Conservation (phyloP, 2,797 vertebrate species). For the Mormyrops boulengeri region DNA sequence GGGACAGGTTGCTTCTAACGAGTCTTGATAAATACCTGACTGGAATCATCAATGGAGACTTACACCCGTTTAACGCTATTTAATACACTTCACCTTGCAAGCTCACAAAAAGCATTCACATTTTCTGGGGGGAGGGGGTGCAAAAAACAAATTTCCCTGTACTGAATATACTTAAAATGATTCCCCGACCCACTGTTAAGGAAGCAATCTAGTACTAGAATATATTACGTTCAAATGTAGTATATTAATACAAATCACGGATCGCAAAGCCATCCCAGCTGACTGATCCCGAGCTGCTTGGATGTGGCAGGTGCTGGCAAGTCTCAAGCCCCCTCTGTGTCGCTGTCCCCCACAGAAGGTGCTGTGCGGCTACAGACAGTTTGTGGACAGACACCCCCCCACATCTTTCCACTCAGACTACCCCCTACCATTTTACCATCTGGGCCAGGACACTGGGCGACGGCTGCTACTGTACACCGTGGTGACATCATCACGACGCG, state of each 20-base stretch:
- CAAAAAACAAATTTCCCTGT: neutral
- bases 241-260: neutral
- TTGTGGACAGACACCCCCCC: slow-evolving; percentile 43
- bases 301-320: neutral
- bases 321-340: neutral
- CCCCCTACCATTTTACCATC: slow-evolving; percentile 27
- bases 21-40: neutral
- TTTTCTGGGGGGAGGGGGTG: neutral
- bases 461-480: slow-evolving; percentile 27
- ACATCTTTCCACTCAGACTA: slow-evolving; percentile 39
- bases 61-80: neutral
- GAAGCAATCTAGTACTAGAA: neutral
- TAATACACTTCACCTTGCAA: neutral
- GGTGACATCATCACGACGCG: slow-evolving; percentile 26
- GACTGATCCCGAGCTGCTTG: neutral
- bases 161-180: neutral
- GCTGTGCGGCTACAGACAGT: slow-evolving; percentile 41
- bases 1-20: neutral
- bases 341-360: slow-evolving; percentile 32
- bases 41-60: neutral
- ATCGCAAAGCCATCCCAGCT: neutral
- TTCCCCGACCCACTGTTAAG: neutral
- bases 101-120: neutral
- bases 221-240: neutral
- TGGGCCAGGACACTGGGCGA: slow-evolving; percentile 36